Evolutionary conservation across 2,797 vertebrate genomes (phyloP).

Genomic region (Furcifer pardalis): DNA sequence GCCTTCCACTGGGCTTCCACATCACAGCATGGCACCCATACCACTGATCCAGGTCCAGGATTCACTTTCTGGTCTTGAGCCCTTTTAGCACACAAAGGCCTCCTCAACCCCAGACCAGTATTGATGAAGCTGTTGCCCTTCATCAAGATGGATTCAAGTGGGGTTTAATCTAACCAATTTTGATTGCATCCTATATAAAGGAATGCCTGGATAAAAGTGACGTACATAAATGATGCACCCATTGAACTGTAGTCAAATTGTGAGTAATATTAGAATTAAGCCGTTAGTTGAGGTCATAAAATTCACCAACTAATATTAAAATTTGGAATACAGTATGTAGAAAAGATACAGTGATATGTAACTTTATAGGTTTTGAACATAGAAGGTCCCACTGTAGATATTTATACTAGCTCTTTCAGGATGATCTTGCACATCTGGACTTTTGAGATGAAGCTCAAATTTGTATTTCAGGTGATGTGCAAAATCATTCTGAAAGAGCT

Average conservation of each 20-base stretch:
- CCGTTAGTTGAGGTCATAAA: not conserved
- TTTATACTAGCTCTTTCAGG: not conserved
- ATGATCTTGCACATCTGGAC: not conserved
- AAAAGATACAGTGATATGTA: not conserved
- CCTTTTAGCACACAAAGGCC: too few relatives aligned
- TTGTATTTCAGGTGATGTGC: too few relatives aligned
- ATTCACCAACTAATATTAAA: not conserved
- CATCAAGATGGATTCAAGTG: too few relatives aligned
- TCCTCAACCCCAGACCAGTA: too few relatives aligned
- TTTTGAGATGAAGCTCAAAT: not conserved
- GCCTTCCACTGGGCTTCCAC: too few relatives aligned
- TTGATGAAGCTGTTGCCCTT: too few relatives aligned
- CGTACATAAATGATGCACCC: slow-evolving; percentile 21
- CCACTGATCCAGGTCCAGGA: too few relatives aligned
- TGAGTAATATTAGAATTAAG: not conserved
- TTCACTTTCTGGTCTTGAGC: too few relatives aligned
- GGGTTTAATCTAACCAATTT: too few relatives aligned
- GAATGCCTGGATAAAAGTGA: not conserved
- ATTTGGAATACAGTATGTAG: not conserved
- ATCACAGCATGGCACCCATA: too few relatives aligned
- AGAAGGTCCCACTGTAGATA: not conserved
- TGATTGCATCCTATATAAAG: not conserved
- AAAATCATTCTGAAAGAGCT: not conserved
- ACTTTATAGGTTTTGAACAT: not conserved
- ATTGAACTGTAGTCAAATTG: not conserved